Percentiles rank a stretch among this genome's conserved stretches.
Evolutionary conservation across 2,797 vertebrate genomes (phyloP).

Genomic region (Hirundo rustica): DNA sequence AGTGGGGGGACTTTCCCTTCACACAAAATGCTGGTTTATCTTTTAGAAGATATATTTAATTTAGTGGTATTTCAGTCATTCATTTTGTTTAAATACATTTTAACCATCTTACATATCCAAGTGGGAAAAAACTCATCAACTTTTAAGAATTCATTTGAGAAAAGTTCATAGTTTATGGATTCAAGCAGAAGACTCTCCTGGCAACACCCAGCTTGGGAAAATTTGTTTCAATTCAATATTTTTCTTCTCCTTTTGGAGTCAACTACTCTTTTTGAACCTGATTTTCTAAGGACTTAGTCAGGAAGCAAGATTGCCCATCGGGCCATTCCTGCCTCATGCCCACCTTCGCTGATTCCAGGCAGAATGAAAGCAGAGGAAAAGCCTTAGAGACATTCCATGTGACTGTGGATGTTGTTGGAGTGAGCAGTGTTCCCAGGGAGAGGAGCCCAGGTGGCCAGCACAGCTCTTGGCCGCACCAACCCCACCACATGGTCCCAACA

Average conservation of each 20-base stretch:
- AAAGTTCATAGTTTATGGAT: neutral
- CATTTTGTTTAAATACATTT: slow-evolving; percentile 31
- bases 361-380: neutral
- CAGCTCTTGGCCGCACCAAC: fast-evolving
- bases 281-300: neutral
- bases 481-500: fast-evolving
- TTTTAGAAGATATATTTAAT: neutral
- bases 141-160: neutral
- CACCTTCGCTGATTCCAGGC: neutral
- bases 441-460: neutral
- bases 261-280: neutral
- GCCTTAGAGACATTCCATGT: neutral
- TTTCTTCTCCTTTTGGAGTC: neutral
- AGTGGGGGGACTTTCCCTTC: neutral
- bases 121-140: neutral
- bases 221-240: neutral
- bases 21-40: neutral
- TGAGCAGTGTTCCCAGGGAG: neutral
- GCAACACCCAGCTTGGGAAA: neutral
- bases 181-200: neutral
- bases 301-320: neutral
- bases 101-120: neutral
- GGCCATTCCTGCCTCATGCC: neutral
- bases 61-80: slow-evolving; percentile 10
- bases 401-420: neutral